phyloP scores from a whole-genome alignment of 2,888 invertebrate genomes.

The Fragum whitleyi region DNA sequence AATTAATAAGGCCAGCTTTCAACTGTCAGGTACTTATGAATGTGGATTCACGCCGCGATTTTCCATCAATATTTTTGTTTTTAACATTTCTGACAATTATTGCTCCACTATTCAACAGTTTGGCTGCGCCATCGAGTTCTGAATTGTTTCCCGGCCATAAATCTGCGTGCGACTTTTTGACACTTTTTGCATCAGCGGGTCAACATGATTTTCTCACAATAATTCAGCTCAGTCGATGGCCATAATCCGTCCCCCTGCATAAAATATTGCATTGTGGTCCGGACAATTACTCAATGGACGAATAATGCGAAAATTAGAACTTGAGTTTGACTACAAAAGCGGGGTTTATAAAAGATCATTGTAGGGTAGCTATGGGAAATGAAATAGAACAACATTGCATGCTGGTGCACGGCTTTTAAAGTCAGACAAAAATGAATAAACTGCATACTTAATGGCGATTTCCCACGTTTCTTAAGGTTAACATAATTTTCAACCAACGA shows the following conservation, averaged over 20 bases:
- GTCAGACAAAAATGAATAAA: slow-evolving; percentile 42
- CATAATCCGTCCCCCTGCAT: slow-evolving; percentile 45
- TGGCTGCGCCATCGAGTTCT: not conserved
- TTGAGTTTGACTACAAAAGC: slow-evolving; percentile 48
- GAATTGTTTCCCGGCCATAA: slow-evolving; percentile 50
- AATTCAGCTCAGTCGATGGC: slow-evolving; percentile 34
- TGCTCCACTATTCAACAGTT: slow-evolving; percentile 18
- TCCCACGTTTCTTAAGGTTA: slow-evolving; percentile 49
- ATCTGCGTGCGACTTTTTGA: slow-evolving; percentile 63
- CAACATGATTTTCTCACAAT: slow-evolving; percentile 65
- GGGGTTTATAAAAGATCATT: slow-evolving; percentile 49
- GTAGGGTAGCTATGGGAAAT: slow-evolving; percentile 42
- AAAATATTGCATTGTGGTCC: slow-evolving; percentile 61
- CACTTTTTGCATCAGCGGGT: slow-evolving; percentile 60
- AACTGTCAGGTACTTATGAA: slow-evolving; percentile 14
- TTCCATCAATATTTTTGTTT: slow-evolving; percentile 66
- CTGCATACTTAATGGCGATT: slow-evolving; percentile 42
- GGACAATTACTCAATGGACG: slow-evolving; percentile 57
- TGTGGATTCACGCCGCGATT: slow-evolving; percentile 46
- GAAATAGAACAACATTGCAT: slow-evolving; percentile 46
- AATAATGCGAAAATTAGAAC: slow-evolving; percentile 68
- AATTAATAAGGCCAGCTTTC: slow-evolving; percentile 13
- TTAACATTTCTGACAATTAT: slow-evolving; percentile 61
- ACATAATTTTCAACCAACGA: slow-evolving; percentile 14
- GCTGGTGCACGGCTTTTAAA: slow-evolving; percentile 53